phyloP scores from a whole-genome alignment of 2,113 vertebrate genomes.

The Indri indri region DNA sequence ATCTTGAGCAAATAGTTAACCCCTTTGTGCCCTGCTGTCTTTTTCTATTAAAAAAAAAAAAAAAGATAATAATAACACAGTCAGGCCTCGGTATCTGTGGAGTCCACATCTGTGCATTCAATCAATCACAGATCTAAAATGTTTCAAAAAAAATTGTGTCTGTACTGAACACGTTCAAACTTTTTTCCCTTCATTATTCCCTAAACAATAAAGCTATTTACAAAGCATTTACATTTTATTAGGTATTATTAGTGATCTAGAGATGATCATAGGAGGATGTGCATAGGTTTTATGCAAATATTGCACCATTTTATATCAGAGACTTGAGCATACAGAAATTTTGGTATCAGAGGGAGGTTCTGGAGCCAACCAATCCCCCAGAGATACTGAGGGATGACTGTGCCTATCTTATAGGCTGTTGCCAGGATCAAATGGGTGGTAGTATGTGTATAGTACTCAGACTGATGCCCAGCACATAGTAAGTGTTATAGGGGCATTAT shows the following conservation, averaged over 20 bases:
- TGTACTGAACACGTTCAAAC: not conserved
- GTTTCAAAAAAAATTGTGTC: not conserved
- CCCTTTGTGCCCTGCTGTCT: not conserved
- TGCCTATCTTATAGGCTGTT: not conserved
- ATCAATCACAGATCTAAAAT: not conserved
- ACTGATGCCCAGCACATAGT: not conserved
- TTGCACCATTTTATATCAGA: not conserved
- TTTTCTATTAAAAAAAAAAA: constrained; percentile 22
- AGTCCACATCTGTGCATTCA: not conserved
- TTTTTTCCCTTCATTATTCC: not conserved
- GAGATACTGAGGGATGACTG: not conserved
- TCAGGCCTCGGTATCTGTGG: not conserved
- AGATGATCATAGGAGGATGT: not conserved
- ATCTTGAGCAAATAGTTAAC: not conserved
- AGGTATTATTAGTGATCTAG: not conserved
- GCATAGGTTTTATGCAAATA: not conserved
- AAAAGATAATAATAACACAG: not conserved
- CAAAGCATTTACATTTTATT: not conserved
- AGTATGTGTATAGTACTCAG: not conserved
- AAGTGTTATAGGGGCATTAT: not conserved
- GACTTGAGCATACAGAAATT: not conserved
- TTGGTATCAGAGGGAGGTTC: not conserved
- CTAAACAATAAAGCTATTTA: not conserved
- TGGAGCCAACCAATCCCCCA: not conserved
- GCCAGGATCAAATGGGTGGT: not conserved